Evolutionary conservation across 53 echinoderm and acorn worm genomes (phyloP).

Genomic region (Astropecten irregularis): DNA sequence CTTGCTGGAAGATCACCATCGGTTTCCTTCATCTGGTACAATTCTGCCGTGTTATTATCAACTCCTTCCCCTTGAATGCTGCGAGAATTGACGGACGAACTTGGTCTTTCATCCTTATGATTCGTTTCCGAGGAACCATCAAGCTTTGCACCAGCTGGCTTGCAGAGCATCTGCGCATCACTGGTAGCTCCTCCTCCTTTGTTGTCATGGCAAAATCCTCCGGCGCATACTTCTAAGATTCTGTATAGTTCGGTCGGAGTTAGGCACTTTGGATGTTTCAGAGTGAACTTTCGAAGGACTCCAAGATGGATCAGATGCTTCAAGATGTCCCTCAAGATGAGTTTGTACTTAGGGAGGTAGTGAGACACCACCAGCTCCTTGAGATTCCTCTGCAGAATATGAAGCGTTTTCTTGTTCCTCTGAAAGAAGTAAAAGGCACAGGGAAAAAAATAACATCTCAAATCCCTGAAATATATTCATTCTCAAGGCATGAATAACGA

Average conservation of each 20-base stretch:
- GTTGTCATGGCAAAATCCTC: neutral
- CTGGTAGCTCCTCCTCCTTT: neutral
- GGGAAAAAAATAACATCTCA: neutral
- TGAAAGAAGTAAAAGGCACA: neutral
- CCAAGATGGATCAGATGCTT: conserved; percentile 9
- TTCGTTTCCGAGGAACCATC: no score
- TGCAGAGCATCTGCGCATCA: no score
- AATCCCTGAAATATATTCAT: neutral
- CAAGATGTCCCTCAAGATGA: neutral
- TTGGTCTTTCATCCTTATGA: no score
- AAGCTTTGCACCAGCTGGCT: no score
- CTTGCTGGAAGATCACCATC: neutral
- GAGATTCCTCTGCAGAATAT: conserved; percentile 18
- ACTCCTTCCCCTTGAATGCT: no score
- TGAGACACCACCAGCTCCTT: conserved; percentile 39
- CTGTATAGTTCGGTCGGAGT: neutral
- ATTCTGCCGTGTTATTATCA: neutral
- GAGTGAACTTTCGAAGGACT: conserved; percentile 25
- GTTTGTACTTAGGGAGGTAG: conserved; percentile 31
- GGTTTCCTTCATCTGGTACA: neutral
- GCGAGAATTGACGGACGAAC: no score
- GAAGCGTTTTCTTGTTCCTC: neutral
- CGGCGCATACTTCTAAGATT: conserved; percentile 35
- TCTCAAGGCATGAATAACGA: neutral
- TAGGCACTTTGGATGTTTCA: conserved; percentile 35